Evolutionary conservation across 2,888 invertebrate genomes (phyloP).

Genomic region (Villa cingulata): DNA sequence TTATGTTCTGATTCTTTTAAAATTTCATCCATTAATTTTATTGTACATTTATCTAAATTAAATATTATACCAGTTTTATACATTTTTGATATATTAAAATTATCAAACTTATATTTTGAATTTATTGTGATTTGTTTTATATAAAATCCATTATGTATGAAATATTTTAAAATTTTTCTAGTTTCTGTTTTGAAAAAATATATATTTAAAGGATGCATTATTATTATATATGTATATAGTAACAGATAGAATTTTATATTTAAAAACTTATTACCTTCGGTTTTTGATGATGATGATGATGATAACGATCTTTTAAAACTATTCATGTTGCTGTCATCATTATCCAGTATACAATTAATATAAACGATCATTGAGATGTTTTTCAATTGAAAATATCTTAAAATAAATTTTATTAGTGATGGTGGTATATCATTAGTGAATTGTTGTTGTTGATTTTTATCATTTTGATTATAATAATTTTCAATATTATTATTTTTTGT

Average conservation of each 20-base stretch:
- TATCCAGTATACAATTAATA: not conserved
- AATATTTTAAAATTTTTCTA: not conserved
- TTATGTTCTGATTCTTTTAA: slow-evolving; percentile 24
- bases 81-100: not conserved
- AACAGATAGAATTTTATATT: not conserved
- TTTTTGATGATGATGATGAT: too few relatives aligned
- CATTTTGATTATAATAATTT: too few relatives aligned
- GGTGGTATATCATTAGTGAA: too few relatives aligned
- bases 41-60: not conserved
- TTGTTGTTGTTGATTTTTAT: too few relatives aligned
- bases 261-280: not conserved
- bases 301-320: too few relatives aligned
- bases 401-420: not conserved
- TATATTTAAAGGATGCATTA: too few relatives aligned
- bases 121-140: not conserved
- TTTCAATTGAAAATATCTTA: not conserved
- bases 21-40: slow-evolving; percentile 15
- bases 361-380: not conserved
- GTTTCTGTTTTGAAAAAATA: too few relatives aligned
- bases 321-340: too few relatives aligned
- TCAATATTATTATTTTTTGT: too few relatives aligned
- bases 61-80: not conserved
- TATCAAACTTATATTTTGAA: not conserved
- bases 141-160: not conserved
- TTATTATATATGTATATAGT: too few relatives aligned